phyloP scores from a whole-genome alignment of 2,113 vertebrate species.

The Motacilla alba region DNA sequence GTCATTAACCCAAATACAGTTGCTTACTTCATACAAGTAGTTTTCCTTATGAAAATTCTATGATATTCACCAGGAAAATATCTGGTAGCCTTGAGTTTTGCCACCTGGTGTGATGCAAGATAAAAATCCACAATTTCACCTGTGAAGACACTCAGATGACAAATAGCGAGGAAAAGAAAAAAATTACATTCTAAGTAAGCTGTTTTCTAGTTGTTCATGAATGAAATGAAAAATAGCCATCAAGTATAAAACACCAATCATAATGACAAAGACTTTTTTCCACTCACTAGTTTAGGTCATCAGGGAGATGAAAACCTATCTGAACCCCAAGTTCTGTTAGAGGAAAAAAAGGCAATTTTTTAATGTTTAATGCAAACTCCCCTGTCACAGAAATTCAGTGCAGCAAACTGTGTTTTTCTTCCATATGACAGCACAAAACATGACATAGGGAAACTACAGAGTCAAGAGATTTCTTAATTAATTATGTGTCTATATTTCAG shows the following conservation, averaged over 20 bases:
- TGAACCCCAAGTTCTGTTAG: slow-evolving; percentile 5
- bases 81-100: background rate
- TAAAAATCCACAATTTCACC: background rate
- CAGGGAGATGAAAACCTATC: slow-evolving; percentile 3
- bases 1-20: background rate
- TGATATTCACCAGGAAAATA: background rate
- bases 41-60: background rate
- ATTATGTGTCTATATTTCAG: slow-evolving; percentile 39
- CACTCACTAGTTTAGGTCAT: background rate
- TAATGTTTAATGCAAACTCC: slow-evolving; percentile 47
- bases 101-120: background rate
- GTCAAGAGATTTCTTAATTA: slow-evolving; percentile 50
- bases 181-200: background rate
- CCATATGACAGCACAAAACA: background rate
- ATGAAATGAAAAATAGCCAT: background rate
- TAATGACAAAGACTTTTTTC: slow-evolving; percentile 20
- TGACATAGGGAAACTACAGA: slow-evolving; percentile 38
- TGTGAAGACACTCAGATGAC: background rate
- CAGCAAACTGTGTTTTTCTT: slow-evolving; percentile 46
- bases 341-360: slow-evolving; percentile 18
- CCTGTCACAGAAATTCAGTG: slow-evolving; percentile 31
- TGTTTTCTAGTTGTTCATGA: background rate
- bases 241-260: background rate
- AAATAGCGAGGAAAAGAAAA: background rate
- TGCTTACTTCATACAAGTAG: background rate